Evolutionary conservation across 2,888 invertebrate species (phyloP), one percentile per base, ranked within the genome.

Genomic region (Crocallis elinguaria): DNA sequence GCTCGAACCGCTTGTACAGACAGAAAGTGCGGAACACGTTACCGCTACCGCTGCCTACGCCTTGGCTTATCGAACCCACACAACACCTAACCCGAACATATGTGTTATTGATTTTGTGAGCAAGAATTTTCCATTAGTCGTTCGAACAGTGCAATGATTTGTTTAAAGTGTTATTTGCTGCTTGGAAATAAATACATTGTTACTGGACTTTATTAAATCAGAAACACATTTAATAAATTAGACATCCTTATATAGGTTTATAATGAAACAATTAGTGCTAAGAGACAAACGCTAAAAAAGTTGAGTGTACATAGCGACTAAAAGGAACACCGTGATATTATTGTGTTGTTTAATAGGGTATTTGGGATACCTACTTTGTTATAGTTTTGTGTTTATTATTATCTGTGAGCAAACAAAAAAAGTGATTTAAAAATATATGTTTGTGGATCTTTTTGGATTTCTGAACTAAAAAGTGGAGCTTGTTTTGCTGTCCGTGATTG

Each of bases 101-200:
- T 77, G 73, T 75, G 75, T 71, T 79, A 83, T 80, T 75, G 81
- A 83, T 82, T 82, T 80, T 72, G 53, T 68, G 67, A 70, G 61
- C 69, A 55, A 76, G 67, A 79, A 73, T 67, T 75, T 78, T 78
- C 75, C 73, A 71, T 57, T 70, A 62, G 55, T 48, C 64, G 48
- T 70, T 75, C 64, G 65, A 70, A 67, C 69, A 75, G 71, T 62
- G 68, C 53, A 67, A 65, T 73, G 67, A 67, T 75, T 75, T 69
- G 62, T 72, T 69, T 14, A 43, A 63, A 65, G 71, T 79, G 73
- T 71, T 75, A 76, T 73, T 78, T 68, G 63, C 72, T 69, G 66
- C 60, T 30, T 71, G 65, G 56, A 63, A 60, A 71, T 53, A 49
- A 49, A 36, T 30, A 33, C 13, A 41, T 30, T 35, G 29, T 30